These are phyloP conservation scores for Caenorhabditis tropicalis DNA, from an alignment of 1,140 invertebrate genomes.

Conservation along the genomic window DNA sequence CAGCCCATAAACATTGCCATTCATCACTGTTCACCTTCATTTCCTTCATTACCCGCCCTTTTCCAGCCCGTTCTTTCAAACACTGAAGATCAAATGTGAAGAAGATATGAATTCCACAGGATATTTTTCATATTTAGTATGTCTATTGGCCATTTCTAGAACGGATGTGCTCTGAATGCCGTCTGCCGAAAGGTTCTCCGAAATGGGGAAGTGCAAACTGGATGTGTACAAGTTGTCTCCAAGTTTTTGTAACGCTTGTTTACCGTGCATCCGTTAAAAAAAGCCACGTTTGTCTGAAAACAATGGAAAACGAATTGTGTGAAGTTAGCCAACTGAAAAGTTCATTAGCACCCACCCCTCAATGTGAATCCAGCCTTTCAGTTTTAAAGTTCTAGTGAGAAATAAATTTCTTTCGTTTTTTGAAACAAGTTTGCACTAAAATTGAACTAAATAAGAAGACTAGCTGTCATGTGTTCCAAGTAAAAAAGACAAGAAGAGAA, in stretches of 20 bases:
- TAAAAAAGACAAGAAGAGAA: background rate
- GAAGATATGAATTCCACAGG: background rate
- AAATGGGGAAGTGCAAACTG: background rate
- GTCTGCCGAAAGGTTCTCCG: background rate
- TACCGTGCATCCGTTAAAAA: background rate
- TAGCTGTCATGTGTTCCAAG: background rate
- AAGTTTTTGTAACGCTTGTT: background rate
- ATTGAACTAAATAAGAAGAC: background rate
- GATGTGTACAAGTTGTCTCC: background rate
- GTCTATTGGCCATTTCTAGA: background rate
- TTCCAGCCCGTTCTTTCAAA: background rate
- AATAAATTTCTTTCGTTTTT: too few species aligned
- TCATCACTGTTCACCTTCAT: background rate
- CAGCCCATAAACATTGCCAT: background rate
- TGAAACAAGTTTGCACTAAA: too few species aligned
- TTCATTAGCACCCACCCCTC: too few species aligned
- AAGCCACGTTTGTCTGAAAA: too few species aligned
- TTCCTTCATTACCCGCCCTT: background rate
- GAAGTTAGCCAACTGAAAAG: too few species aligned
- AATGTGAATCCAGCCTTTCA: too few species aligned
- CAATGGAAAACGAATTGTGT: too few species aligned
- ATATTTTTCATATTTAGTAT: slow-evolving; percentile 1
- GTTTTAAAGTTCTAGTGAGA: too few species aligned
- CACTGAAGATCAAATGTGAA: background rate
- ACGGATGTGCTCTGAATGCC: background rate